Evolutionary conservation across 2,888 invertebrate species (phyloP).

Genomic region (Sinotaia quadrata): DNA sequence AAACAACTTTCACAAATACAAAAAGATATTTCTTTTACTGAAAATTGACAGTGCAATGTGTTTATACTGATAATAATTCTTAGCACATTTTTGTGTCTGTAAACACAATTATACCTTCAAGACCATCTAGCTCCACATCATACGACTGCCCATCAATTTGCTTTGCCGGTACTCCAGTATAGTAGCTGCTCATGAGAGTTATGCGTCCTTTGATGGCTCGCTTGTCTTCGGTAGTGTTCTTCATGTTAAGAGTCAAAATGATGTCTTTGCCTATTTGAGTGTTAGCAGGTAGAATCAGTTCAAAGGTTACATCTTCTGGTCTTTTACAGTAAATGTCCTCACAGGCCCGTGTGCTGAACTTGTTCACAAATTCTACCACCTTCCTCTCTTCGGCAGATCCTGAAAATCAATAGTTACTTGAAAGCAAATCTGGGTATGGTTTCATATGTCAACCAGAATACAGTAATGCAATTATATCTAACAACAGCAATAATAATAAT

Average conservation of each 20-base stretch:
- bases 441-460: too few species aligned
- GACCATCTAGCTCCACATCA: conserved; percentile 35
- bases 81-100: background rate
- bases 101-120: conserved; percentile 38
- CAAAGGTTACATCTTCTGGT: conserved; percentile 41
- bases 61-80: background rate
- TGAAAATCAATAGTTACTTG: conserved; percentile 34
- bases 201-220: conserved; percentile 41
- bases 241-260: conserved; percentile 40
- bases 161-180: conserved; percentile 54
- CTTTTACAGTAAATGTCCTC: conserved; percentile 48
- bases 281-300: conserved; percentile 37
- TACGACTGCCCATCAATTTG: conserved; percentile 38
- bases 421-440: too few species aligned
- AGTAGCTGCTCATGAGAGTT: conserved; percentile 47
- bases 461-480: too few species aligned
- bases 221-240: conserved; percentile 39
- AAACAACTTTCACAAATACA: conserved; percentile 3
- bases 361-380: conserved; percentile 54
- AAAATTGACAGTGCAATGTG: background rate
- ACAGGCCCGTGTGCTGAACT: conserved; percentile 46
- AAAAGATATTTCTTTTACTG: background rate
- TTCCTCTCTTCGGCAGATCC: conserved; percentile 57
- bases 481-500: too few species aligned
- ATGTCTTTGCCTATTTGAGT: conserved; percentile 46